These are phyloP conservation scores for Arnoldichthys spilopterus DNA, from an alignment of 2,797 vertebrate genomes.

Conservation along the genomic window DNA sequence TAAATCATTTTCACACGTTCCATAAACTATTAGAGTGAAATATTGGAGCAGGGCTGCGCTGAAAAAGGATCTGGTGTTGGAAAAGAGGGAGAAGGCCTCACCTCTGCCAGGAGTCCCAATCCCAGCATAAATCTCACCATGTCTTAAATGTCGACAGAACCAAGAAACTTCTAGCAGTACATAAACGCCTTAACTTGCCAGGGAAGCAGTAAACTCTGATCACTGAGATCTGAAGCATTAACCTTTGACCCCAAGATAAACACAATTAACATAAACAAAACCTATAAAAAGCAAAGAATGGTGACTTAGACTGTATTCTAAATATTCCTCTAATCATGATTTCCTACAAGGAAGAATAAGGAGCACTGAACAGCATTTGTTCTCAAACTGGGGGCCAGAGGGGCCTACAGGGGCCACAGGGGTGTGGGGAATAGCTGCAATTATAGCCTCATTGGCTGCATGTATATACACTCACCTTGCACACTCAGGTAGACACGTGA, in stretches of 20 bases:
- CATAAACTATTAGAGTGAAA: constrained; percentile 65
- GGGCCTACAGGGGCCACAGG: too few species aligned
- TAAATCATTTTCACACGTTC: constrained; percentile 72
- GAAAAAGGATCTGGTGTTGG: constrained; percentile 56
- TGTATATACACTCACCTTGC: constrained; percentile 80
- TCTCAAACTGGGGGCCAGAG: too few species aligned
- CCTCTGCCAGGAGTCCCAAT: constrained; percentile 48
- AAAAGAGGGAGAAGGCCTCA: constrained; percentile 20
- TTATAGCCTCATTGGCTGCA: background rate
- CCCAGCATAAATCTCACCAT: constrained; percentile 53
- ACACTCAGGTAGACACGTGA: constrained; percentile 84
- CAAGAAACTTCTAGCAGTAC: constrained; percentile 2
- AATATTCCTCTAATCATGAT: background rate
- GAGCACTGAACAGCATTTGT: background rate
- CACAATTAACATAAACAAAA: background rate
- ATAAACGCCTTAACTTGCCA: background rate
- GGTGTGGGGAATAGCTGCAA: background rate
- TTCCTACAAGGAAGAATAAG: background rate
- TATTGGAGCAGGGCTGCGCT: constrained; percentile 50
- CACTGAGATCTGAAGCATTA: background rate
- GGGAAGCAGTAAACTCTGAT: background rate
- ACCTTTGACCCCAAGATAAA: constrained; percentile 5
- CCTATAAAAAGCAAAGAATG: background rate
- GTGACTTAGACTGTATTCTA: background rate
- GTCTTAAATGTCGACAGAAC: constrained; percentile 5